phyloP scores from a whole-genome alignment of 2,888 invertebrate species.

The Cerastoderma edule region DNA sequence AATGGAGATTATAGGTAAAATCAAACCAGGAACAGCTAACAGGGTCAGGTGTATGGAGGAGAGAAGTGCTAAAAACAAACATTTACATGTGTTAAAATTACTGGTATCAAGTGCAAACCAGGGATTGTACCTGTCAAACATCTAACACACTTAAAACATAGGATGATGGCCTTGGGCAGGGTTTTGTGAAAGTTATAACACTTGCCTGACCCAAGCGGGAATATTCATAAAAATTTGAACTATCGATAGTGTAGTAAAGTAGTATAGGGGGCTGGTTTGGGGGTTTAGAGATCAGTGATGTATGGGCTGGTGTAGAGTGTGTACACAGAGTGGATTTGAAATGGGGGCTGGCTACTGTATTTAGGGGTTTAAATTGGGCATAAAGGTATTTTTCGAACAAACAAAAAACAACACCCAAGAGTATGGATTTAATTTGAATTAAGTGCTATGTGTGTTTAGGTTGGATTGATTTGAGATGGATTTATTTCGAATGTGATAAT shows the following conservation, averaged over 20 bases:
- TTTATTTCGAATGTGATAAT: no score
- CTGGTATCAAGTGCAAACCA: conserved; percentile 8
- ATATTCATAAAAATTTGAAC: conserved; percentile 17
- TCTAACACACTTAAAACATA: conserved; percentile 1
- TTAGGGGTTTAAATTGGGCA: background rate
- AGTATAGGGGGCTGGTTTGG: no score
- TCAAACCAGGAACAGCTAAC: conserved; percentile 18
- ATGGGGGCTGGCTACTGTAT: no score
- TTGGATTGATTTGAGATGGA: no score
- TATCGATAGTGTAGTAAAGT: no score
- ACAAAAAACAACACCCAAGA: no score
- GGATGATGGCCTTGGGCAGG: background rate
- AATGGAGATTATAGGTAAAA: conserved; percentile 11
- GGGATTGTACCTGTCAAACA: conserved; percentile 17
- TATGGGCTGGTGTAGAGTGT: no score
- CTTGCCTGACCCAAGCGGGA: background rate
- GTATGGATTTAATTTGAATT: no score
- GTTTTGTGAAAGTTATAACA: conserved; percentile 14
- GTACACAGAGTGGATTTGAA: no score
- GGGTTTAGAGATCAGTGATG: no score
- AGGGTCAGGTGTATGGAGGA: conserved; percentile 7
- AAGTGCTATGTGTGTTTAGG: no score
- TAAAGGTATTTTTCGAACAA: no score
- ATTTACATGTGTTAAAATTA: conserved; percentile 15
- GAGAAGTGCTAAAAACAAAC: conserved; percentile 23